phyloP scores from a whole-genome alignment of 1,140 invertebrate species.

The Caenorhabditis brenneri region DNA sequence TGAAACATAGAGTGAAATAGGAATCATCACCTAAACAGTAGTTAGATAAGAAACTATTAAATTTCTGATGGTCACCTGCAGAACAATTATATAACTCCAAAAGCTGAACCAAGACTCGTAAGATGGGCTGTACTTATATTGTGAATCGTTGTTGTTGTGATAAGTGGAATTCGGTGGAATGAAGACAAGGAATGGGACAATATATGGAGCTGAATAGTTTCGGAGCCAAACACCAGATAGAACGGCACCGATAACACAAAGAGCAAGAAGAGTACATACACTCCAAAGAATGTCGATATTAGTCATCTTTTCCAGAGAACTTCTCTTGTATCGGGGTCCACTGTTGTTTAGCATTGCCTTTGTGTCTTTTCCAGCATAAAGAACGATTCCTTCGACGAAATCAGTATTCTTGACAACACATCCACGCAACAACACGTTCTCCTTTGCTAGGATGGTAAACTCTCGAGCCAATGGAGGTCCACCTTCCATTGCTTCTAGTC shows the following conservation, averaged over 20 bases:
- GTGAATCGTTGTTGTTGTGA: constrained; percentile 18
- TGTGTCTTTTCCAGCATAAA: constrained; percentile 95
- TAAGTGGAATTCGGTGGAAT: constrained; percentile 71
- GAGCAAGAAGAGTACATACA: constrained; percentile 85
- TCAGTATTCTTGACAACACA: constrained; percentile 91
- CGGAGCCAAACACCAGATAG: constrained; percentile 58
- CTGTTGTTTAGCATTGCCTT: constrained; percentile 97
- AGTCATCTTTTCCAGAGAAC: constrained; percentile 87
- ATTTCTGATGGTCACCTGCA: constrained; percentile 77
- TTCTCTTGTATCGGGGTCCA: constrained; percentile 89
- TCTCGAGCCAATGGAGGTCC: constrained; percentile 48
- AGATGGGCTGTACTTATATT: constrained; percentile 72
- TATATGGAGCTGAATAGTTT: constrained; percentile 19
- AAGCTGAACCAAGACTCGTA: constrained; percentile 87
- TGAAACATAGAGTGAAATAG: constrained; percentile 92
- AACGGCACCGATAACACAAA: constrained; percentile 88
- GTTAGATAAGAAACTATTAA: background rate
- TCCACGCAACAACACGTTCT: constrained; percentile 90
- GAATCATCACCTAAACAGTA: constrained; percentile 86
- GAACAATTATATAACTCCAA: constrained; percentile 91
- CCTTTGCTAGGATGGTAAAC: constrained; percentile 74
- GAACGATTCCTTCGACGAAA: constrained; percentile 92
- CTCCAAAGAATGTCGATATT: constrained; percentile 96
- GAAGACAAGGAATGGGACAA: constrained; percentile 1
- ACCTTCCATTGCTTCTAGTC: constrained; percentile 47